Conservation (phyloP, 2,797 vertebrate species). For the Poeciliopsis presidionis region DNA sequence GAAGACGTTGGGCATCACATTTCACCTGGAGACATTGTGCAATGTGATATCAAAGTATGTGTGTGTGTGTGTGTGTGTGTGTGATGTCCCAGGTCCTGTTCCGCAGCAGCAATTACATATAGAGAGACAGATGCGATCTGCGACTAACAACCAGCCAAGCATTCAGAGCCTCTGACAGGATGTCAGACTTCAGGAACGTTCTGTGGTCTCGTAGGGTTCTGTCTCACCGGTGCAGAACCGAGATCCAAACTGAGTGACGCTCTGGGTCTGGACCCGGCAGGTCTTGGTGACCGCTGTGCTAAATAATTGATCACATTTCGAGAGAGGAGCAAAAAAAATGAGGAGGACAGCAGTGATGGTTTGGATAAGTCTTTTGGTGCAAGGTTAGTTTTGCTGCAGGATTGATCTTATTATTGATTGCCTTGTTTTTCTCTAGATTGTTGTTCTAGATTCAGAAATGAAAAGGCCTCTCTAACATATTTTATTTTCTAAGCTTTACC, state of each 20-base stretch:
- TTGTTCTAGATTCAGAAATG: neutral
- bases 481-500: neutral
- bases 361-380: conserved; percentile 75
- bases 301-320: conserved; percentile 66
- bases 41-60: conserved; percentile 67
- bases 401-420: conserved; percentile 18
- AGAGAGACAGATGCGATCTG: conserved; percentile 48
- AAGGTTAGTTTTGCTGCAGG: conserved; percentile 72
- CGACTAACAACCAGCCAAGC: conserved; percentile 63
- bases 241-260: conserved; percentile 51
- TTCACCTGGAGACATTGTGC: conserved; percentile 60
- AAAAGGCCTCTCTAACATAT: neutral
- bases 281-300: conserved; percentile 40
- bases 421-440: neutral
- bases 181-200: conserved; percentile 55
- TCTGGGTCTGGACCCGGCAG: conserved; percentile 39
- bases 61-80: conserved; percentile 53
- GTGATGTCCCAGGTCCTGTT: conserved; percentile 78
- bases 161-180: conserved; percentile 63
- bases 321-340: conserved; percentile 64
- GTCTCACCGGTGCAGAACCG: conserved; percentile 35
- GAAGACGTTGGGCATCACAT: conserved; percentile 56
- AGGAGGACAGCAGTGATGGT: conserved; percentile 69
- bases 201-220: conserved; percentile 28
- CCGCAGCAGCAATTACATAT: conserved; percentile 59